Base-by-base conservation (phyloP, 2,888 invertebrate species). In the Lasius platythorax region DNA sequence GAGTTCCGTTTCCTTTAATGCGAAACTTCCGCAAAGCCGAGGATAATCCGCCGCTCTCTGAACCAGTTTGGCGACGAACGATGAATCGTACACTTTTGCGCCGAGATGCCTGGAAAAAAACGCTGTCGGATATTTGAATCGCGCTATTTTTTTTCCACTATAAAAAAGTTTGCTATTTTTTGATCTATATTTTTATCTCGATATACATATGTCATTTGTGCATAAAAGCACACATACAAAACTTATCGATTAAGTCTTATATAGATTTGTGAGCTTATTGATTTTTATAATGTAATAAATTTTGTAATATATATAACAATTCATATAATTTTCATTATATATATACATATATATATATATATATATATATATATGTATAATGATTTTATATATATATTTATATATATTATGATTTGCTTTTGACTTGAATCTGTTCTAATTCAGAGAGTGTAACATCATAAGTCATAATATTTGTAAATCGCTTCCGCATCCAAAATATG, bases 1-100 rank as follows among this genome's bases (percentile, higher is more conserved):
- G 87, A 91, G 88, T 91, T 90, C 91, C 89, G 90, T 88, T 89
- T 91, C 89, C 87, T 90, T 90, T 90, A 89, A 91, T 87, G 87
- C 87, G 84, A 89, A 90, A 86, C 87, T 90, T 90, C 88, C 91
- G 87, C 84, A 90, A 89, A 87, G 85, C 88, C 46, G 82, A 83
- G 78, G 73, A 81, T 81, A 81, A 73, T 73, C 79, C 73, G 61
- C 46, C 23, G 56, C 43, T 68, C 43, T 68, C 43, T 78, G 79
- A 37, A 37, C 73, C 73, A 61, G 56, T 46, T 73, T 37, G 73
- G 46, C 30, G 23, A n/a, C 37, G 76, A 18, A 30, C 43, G 66
- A 46, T 56, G 12, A 58, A 72, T 23, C 68, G 46, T 33, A 33
- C 30, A 12, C 56, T 23, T 23, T 72, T 8, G 6, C 43, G 30